Base-by-base conservation (phyloP, 2,888 invertebrate genomes). In the Linnaemya vulpina region DNA sequence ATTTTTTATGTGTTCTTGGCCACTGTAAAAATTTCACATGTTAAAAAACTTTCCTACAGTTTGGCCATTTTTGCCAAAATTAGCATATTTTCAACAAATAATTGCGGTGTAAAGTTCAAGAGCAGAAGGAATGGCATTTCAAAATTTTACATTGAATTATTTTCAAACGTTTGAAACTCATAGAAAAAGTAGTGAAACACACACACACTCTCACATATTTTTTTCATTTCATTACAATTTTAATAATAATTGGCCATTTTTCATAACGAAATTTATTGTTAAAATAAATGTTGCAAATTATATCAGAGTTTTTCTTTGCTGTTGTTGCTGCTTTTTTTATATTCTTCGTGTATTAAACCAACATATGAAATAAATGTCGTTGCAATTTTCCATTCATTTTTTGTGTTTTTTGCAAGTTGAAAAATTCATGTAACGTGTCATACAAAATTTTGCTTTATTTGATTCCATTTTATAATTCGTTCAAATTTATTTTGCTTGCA, bases 231-330 rank as follows among this genome's bases (percentile, higher is more conserved):
- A 55, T 76, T 71, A 65, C n/a, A n/a, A n/a, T n/a, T n/a, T 60
- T 43, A 71, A 49, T 73, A 30, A 13, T 40, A 80, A 74, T 80
- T 74, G 80, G 80, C 25, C 65, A 67, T 67, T 74, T 74, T 74
- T 67, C 20, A 74, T n/a, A 60, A 80, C 35, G 7, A 79, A 63
- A 55, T 38, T 46, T 17, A 43, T 71, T 79, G 35, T 30, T 62
- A n/a, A 77, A 78, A 43, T 22, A 53, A 71, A 20, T 70, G 30
- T 53, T 15, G 13, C 15, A 70, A 20, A 43, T 62, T 20, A 46
- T 55, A 43, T 22, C 8, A 46, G 55, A 30, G 2, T 3, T 30
- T 2, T 17, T 55, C 51, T 70, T 30, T 71, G 4, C 40, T 8
- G 4, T 11, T 30, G 2, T 5, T 30, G n/a, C 15, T 25, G 4